Evolutionary conservation across 1,140 invertebrate genomes (phyloP).

Genomic region (Mylabris phalerata): DNA sequence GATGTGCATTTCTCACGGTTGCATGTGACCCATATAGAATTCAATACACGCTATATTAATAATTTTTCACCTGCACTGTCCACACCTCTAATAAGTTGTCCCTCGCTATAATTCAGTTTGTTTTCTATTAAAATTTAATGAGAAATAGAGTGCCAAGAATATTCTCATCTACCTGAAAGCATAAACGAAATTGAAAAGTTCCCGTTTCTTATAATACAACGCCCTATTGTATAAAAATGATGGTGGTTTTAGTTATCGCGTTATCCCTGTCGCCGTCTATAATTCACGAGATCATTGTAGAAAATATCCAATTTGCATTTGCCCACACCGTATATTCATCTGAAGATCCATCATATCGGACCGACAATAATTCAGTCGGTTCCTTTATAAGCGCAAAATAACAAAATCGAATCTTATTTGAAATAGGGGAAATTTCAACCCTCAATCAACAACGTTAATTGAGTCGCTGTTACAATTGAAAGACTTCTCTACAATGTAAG

Average conservation of each 20-base stretch:
- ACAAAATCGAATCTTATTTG: too few relatives aligned
- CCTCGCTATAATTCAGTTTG: too few relatives aligned
- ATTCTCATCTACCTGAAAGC: too few relatives aligned
- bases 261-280: constrained; percentile 6
- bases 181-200: too few relatives aligned
- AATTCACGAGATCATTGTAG: constrained; percentile 11
- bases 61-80: constrained; percentile 19
- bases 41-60: constrained; percentile 18
- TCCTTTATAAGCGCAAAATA: too few relatives aligned
- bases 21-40: constrained; percentile 18
- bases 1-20: neutral
- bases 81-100: too few relatives aligned
- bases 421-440: too few relatives aligned
- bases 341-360: constrained; percentile 8
- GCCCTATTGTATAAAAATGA: neutral
- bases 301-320: constrained; percentile 17
- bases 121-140: too few relatives aligned
- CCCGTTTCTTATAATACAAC: neutral
- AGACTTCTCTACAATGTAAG: too few relatives aligned
- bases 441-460: too few relatives aligned
- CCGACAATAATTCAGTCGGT: neutral
- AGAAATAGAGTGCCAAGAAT: too few relatives aligned
- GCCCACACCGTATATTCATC: constrained; percentile 8
- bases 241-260: neutral
- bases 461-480: too few relatives aligned